phyloP scores from a whole-genome alignment of 2,797 vertebrate species.

The Enteromius anoplus region DNA sequence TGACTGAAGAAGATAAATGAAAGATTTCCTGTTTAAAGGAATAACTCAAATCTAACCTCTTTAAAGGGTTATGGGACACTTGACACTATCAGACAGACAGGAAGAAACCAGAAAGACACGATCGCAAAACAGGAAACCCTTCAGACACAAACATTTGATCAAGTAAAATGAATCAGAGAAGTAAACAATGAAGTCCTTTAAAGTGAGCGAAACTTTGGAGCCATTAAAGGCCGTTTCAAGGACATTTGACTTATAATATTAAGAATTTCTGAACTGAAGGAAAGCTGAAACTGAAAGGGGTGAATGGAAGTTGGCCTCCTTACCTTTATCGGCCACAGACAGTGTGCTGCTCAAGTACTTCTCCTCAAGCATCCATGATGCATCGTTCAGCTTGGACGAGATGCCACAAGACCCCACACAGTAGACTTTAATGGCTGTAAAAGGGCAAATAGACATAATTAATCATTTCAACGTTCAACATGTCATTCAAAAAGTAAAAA shows the following conservation, averaged over 20 bases:
- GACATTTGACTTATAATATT: not conserved
- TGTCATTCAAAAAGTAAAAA: not conserved
- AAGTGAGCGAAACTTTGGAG: not conserved
- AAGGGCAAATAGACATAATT: slow-evolving; percentile 37
- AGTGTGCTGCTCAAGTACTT: slow-evolving; percentile 92
- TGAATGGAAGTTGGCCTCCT: not conserved
- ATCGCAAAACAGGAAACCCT: slow-evolving; percentile 22
- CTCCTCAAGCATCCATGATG: slow-evolving; percentile 86
- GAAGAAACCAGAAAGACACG: slow-evolving; percentile 15
- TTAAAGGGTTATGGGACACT: slow-evolving; percentile 9
- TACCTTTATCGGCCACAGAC: slow-evolving; percentile 95
- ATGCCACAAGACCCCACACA: slow-evolving; percentile 92
- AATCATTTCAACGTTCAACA: not conserved
- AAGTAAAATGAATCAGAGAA: not conserved
- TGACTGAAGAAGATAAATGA: not conserved
- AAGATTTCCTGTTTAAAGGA: not conserved
- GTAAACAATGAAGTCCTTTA: not conserved
- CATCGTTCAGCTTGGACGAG: slow-evolving; percentile 88
- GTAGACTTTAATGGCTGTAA: slow-evolving; percentile 91
- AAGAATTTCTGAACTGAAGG: not conserved
- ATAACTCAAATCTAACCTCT: not conserved
- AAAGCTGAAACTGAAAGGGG: not conserved
- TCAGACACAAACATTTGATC: slow-evolving; percentile 19
- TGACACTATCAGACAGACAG: slow-evolving; percentile 20
- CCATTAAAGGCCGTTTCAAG: not conserved